Conservation (phyloP, 1,140 invertebrate species). For the Batillaria attramentaria region DNA sequence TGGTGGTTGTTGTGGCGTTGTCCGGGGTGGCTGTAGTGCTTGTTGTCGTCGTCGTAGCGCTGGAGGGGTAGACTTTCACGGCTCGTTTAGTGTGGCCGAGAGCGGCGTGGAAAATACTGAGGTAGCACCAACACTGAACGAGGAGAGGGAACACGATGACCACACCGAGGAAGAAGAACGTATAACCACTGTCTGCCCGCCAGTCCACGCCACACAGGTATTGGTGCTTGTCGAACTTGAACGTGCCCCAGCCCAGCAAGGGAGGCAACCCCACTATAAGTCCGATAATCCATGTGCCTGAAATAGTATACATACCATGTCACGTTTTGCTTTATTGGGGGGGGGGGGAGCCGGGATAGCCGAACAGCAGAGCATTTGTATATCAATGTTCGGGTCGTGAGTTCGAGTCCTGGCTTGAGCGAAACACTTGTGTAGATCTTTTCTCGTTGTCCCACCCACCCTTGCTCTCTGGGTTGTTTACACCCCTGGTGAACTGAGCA, state of each 20-base stretch:
- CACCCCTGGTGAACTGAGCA: too few species aligned
- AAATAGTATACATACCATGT: too few species aligned
- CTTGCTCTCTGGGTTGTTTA: too few species aligned
- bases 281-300: slow-evolving; percentile 43
- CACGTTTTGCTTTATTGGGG: too few species aligned
- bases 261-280: slow-evolving; percentile 50
- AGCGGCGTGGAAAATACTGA: slow-evolving; percentile 50
- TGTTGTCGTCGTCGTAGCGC: not conserved
- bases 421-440: too few species aligned
- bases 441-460: too few species aligned
- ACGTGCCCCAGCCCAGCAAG: slow-evolving; percentile 44
- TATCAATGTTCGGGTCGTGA: too few species aligned
- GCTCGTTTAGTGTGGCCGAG: not conserved
- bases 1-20: not conserved
- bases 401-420: too few species aligned
- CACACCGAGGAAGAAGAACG: slow-evolving; percentile 35
- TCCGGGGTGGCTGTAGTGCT: not conserved
- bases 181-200: slow-evolving; percentile 31
- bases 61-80: not conserved
- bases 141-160: slow-evolving; percentile 46
- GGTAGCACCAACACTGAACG: slow-evolving; percentile 51
- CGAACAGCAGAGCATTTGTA: too few species aligned
- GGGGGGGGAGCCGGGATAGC: too few species aligned
- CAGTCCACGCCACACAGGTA: slow-evolving; percentile 49
- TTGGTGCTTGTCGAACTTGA: slow-evolving; percentile 42